These are phyloP conservation scores for Trachelus troglodyta DNA, from an alignment of 2,888 invertebrate genomes.

Conservation along the genomic window DNA sequence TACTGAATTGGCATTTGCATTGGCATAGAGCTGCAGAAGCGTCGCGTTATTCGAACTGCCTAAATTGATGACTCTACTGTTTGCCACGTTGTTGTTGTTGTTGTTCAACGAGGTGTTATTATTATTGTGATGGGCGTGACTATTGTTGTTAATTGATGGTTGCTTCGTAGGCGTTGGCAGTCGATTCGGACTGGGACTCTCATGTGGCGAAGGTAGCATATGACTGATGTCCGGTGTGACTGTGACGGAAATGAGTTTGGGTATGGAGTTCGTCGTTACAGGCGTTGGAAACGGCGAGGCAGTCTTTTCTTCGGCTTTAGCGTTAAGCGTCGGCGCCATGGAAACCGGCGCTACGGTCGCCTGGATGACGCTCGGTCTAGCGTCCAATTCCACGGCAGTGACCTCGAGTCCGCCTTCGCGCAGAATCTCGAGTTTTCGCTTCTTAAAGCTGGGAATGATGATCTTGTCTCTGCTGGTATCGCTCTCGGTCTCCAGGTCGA, in stretches of 20 bases:
- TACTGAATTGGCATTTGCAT: constrained; percentile 38
- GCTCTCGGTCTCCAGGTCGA: constrained; percentile 70
- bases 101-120: constrained; percentile 28
- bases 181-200: constrained; percentile 30
- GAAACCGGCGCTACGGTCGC: constrained; percentile 68
- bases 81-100: constrained; percentile 30
- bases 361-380: constrained; percentile 68
- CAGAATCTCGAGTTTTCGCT: constrained; percentile 79
- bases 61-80: constrained; percentile 58
- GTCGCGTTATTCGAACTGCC: constrained; percentile 54
- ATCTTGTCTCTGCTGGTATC: constrained; percentile 58
- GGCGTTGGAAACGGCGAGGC: constrained; percentile 51
- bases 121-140: constrained; percentile 15
- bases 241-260: constrained; percentile 65
- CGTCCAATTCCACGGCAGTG: constrained; percentile 71
- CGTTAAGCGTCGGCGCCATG: constrained; percentile 53
- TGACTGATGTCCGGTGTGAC: constrained; percentile 68
- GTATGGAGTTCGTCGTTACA: constrained; percentile 44
- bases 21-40: constrained; percentile 56
- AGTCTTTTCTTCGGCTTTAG: constrained; percentile 56
- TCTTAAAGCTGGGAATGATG: constrained; percentile 70
- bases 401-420: constrained; percentile 82
- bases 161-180: constrained; percentile 12
- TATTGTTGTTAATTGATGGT: constrained; percentile 6
- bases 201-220: constrained; percentile 59